Percentiles rank a stretch among this genome's conserved stretches.
Conservation (phyloP, 2,888 invertebrate genomes). For the Sialis fuliginosa region DNA sequence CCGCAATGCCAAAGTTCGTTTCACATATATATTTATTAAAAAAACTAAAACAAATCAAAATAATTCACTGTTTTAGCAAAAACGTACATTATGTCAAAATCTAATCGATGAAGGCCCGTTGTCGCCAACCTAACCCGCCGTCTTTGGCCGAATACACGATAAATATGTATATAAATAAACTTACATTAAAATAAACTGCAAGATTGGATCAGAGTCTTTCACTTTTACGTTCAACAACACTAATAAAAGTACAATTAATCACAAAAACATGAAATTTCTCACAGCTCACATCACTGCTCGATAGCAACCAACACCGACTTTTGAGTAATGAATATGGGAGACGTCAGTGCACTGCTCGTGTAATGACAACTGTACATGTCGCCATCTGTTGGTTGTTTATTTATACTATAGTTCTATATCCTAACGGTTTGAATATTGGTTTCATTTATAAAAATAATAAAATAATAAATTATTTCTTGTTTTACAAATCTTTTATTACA, state of each 20-base stretch:
- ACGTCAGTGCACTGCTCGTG: background rate
- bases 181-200: background rate
- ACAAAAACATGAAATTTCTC: conserved; percentile 1
- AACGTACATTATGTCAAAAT: background rate
- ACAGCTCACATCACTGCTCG: background rate
- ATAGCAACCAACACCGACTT: background rate
- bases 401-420: no score
- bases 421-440: no score
- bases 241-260: background rate
- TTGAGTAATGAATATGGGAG: no score
- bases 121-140: background rate
- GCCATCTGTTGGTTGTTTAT: no score
- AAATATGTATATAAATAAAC: background rate
- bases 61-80: no score
- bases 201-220: background rate
- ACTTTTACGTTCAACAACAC: conserved; percentile 1
- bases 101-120: background rate
- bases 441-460: no score
- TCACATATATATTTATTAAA: no score
- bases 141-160: background rate
- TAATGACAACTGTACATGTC: background rate
- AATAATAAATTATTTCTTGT: no score
- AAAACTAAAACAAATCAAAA: no score
- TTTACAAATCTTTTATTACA: no score
- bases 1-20: no score